Base-by-base conservation (phyloP, 2,888 invertebrate genomes). In the Drosophila cracens region DNA sequence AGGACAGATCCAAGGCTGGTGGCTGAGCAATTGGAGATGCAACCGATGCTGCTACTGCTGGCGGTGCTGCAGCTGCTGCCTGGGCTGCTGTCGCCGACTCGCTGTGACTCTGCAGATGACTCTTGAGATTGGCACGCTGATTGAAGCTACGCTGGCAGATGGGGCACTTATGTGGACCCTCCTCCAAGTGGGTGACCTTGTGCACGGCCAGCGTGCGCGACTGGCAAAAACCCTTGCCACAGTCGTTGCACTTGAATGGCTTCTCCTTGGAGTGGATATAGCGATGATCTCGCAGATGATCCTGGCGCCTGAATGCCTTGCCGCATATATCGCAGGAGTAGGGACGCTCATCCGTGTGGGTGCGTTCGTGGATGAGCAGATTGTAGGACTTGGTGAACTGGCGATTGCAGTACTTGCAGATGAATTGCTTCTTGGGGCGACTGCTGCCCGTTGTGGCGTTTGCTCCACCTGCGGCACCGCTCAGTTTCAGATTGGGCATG, bases 311-410 rank as follows among this genome's bases (percentile, higher is more conserved):
- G 94, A 99, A 99, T 27, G 98, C 98, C 93, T 99, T 99, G 79
- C 97, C 97, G 93, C 99, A 99, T 83, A 98, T 97, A 93, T 99
- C 98, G 93, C 99, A 99, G 48, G 97, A 97, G 93, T 98, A 99
- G 16, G 99, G 99, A 73, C 99, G 95, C 93, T 99, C 99, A 92
- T 99, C 98, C 43, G 99, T 99, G 93, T 99, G 99, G 3, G 99
- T 99, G 90, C 98, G 95, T 93, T 99, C 99, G 93, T 99, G 99
- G 86, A 99, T 99, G 90, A 99, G 95, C 87, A 99, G 95, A 93
- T 99, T 99, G 95, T 99, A 99, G 57, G 98, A 98, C 93, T 99
- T 99, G 79, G 99, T 99, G 94, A 99, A 99, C 92, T 99, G 98
- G 43, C 99, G 95, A 92, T 97, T 97, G 94, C 99, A 99, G 94